A percentile compares a stretch with the other conserved stretches of the same genome.
phyloP scores from a whole-genome alignment of 2,797 vertebrate species.

The Scarus forsteni region DNA sequence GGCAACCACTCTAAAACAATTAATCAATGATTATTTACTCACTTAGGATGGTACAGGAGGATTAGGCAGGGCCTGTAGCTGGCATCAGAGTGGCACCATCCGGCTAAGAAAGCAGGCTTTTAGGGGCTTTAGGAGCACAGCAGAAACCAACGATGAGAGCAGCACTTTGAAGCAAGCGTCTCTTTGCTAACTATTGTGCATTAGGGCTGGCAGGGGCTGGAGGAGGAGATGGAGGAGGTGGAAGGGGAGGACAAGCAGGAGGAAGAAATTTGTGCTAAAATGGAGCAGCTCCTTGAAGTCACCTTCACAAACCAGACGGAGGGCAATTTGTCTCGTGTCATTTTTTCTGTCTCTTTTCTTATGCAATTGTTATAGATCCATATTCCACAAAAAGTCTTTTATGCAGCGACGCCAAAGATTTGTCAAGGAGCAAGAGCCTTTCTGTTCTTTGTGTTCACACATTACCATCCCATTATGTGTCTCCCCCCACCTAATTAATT shows the following conservation, averaged over 20 bases:
- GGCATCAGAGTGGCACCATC: constrained; percentile 66
- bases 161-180: constrained; percentile 82
- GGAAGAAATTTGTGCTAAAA: constrained; percentile 72
- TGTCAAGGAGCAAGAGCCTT: constrained; percentile 66
- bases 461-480: constrained; percentile 80
- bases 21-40: constrained; percentile 47
- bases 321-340: constrained; percentile 69
- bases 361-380: constrained; percentile 82
- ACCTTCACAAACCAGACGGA: constrained; percentile 77
- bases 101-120: constrained; percentile 57
- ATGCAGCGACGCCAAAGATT: constrained; percentile 71
- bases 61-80: constrained; percentile 57
- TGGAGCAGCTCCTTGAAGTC: constrained; percentile 81
- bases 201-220: constrained; percentile 53
- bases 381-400: constrained; percentile 66
- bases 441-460: constrained; percentile 73
- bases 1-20: constrained; percentile 52
- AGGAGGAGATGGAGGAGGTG: constrained; percentile 52
- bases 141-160: constrained; percentile 62
- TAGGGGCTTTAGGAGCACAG: constrained; percentile 57
- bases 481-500: constrained; percentile 68
- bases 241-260: constrained; percentile 46
- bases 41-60: constrained; percentile 46
- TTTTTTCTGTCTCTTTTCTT: constrained; percentile 67
- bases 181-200: constrained; percentile 72